phyloP scores from a whole-genome alignment of 1,140 invertebrate genomes.

The Geopemphigus sp. region DNA sequence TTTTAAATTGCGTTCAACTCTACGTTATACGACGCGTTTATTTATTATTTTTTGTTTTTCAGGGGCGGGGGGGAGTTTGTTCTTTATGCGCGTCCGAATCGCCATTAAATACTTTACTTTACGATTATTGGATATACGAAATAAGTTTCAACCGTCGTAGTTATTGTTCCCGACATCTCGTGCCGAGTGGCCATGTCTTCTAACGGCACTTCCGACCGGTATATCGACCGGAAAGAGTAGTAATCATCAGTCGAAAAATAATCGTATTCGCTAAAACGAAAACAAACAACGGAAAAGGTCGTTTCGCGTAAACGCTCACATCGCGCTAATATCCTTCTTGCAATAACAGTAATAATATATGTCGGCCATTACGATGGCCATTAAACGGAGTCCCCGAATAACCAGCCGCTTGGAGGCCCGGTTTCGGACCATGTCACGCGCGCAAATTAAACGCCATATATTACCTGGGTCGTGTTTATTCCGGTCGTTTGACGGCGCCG shows the following conservation, averaged over 20 bases:
- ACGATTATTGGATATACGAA: not conserved
- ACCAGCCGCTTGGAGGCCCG: not conserved
- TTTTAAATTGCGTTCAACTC: too few relatives aligned
- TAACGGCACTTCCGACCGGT: not conserved
- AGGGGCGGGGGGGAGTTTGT: too few relatives aligned
- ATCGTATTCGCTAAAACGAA: not conserved
- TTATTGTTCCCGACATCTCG: not conserved
- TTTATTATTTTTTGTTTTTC: too few relatives aligned
- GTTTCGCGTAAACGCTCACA: conserved; percentile 18
- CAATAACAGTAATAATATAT: too few relatives aligned
- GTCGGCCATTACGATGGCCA: conserved; percentile 19
- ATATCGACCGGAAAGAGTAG: conserved; percentile 43
- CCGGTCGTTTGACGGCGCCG: not conserved
- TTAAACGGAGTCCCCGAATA: not conserved
- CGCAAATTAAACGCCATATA: conserved; percentile 17
- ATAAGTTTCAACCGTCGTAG: not conserved
- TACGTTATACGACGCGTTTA: too few relatives aligned
- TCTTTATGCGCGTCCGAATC: not conserved
- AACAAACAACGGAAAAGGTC: not conserved
- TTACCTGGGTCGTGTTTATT: conserved; percentile 1
- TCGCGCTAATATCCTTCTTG: conserved; percentile 2
- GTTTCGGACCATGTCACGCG: not conserved
- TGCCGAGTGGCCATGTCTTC: too few relatives aligned
- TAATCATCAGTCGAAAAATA: conserved; percentile 6
- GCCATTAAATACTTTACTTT: conserved; percentile 1